Evolutionary conservation across 1,140 invertebrate genomes (phyloP).

Genomic region (Bombus vancouverensis): DNA sequence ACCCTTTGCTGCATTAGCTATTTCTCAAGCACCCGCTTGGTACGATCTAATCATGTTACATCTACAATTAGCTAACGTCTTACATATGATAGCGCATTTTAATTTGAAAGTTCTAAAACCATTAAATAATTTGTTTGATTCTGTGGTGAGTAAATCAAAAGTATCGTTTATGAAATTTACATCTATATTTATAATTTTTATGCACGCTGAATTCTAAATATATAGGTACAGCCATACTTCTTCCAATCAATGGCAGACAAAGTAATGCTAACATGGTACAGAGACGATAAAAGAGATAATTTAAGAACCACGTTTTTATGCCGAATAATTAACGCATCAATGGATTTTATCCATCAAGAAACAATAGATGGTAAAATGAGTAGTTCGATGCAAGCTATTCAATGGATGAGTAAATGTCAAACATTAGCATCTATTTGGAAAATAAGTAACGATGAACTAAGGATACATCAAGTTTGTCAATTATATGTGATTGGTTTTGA

Average conservation of each 20-base stretch:
- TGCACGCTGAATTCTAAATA: not conserved
- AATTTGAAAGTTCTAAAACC: conserved; percentile 89
- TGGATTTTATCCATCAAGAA: conserved; percentile 84
- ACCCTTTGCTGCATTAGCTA: conserved; percentile 89
- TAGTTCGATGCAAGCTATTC: conserved; percentile 84
- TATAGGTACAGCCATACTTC: conserved; percentile 82
- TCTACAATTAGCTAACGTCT: conserved; percentile 88
- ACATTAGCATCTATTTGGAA: conserved; percentile 91
- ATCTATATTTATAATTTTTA: not conserved
- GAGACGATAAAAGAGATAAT: conserved; percentile 82
- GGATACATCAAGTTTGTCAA: conserved; percentile 89
- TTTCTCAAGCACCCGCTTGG: conserved; percentile 89
- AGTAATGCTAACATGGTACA: conserved; percentile 76
- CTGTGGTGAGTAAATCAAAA: conserved; percentile 82
- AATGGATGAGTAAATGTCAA: conserved; percentile 88
- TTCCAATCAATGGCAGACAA: conserved; percentile 82
- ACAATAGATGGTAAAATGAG: conserved; percentile 82
- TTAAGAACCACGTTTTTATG: conserved; percentile 86
- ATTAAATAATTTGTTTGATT: conserved; percentile 90
- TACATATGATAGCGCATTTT: conserved; percentile 91
- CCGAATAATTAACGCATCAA: conserved; percentile 85
- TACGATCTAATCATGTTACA: conserved; percentile 90
- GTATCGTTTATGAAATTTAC: conserved; percentile 21
- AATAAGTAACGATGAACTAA: conserved; percentile 89
- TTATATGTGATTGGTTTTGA: conserved; percentile 91